phyloP scores from a whole-genome alignment of 2,113 vertebrate species.

The Stegostoma tigrinum region DNA sequence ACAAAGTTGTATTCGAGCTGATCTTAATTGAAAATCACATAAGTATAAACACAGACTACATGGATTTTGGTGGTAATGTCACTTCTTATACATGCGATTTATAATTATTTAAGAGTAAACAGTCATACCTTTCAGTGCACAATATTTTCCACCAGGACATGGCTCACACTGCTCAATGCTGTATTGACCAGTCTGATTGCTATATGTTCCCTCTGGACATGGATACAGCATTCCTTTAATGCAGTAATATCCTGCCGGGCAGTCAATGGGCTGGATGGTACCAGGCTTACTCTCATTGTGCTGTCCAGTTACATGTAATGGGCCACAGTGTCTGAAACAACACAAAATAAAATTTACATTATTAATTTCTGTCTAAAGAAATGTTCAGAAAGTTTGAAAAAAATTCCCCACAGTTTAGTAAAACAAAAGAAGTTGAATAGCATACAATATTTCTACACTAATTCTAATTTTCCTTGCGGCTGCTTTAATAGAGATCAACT shows the following conservation, averaged over 20 bases:
- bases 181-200: conserved; percentile 54
- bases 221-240: conserved; percentile 57
- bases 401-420: background rate
- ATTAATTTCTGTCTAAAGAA: background rate
- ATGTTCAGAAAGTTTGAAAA: background rate
- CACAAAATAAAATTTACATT: background rate
- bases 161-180: conserved; percentile 56
- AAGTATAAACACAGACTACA: background rate
- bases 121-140: conserved; percentile 60
- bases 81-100: background rate
- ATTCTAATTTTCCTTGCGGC: background rate
- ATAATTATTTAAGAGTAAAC: background rate
- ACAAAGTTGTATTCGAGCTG: background rate
- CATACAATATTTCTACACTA: background rate
- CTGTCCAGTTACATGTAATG: background rate
- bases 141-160: conserved; percentile 76
- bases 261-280: conserved; percentile 45
- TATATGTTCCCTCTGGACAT: conserved; percentile 62
- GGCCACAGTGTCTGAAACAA: background rate
- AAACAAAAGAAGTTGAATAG: background rate
- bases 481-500: background rate
- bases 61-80: background rate
- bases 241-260: conserved; percentile 67
- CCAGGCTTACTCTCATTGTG: background rate
- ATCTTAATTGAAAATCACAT: background rate